phyloP scores from a whole-genome alignment of 2,113 vertebrate species.

The Epinephelus cyanopodus region DNA sequence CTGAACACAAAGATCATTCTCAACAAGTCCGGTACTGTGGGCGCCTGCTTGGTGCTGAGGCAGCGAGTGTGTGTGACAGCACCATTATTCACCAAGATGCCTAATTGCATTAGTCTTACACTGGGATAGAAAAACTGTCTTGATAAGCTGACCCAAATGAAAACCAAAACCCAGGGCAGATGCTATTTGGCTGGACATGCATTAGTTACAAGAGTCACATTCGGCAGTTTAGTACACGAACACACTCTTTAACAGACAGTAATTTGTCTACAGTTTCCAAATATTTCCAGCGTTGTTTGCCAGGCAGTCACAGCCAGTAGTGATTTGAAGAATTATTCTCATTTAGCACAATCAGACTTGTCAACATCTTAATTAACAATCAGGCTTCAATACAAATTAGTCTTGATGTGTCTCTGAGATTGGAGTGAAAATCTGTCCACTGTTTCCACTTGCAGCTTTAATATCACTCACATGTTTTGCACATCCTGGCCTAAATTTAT shows the following conservation, averaged over 20 bases:
- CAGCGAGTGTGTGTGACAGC: constrained; percentile 79
- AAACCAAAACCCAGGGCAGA: constrained; percentile 16
- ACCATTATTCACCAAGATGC: constrained; percentile 79
- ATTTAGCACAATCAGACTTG: not conserved
- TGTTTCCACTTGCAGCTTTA: not conserved
- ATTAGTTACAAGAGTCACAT: not conserved
- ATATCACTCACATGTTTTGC: not conserved
- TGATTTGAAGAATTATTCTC: not conserved
- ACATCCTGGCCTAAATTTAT: not conserved
- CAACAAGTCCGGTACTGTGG: constrained; percentile 72
- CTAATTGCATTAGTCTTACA: constrained; percentile 76
- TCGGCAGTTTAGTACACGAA: constrained; percentile 11
- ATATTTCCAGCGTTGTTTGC: not conserved
- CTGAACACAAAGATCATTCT: constrained; percentile 75
- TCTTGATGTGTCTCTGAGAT: not conserved
- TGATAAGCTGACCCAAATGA: constrained; percentile 41
- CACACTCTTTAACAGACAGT: not conserved
- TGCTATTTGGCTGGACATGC: constrained; percentile 5
- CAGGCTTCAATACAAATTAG: not conserved
- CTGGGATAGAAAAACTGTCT: constrained; percentile 52
- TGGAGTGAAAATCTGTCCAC: not conserved
- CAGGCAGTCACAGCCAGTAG: not conserved
- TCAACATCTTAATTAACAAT: constrained; percentile 1
- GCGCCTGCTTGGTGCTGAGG: constrained; percentile 76
- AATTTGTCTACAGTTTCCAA: not conserved